These are phyloP conservation scores for Eumaeus atala DNA, from an alignment of 1,140 invertebrate genomes.

Conservation along the genomic window DNA sequence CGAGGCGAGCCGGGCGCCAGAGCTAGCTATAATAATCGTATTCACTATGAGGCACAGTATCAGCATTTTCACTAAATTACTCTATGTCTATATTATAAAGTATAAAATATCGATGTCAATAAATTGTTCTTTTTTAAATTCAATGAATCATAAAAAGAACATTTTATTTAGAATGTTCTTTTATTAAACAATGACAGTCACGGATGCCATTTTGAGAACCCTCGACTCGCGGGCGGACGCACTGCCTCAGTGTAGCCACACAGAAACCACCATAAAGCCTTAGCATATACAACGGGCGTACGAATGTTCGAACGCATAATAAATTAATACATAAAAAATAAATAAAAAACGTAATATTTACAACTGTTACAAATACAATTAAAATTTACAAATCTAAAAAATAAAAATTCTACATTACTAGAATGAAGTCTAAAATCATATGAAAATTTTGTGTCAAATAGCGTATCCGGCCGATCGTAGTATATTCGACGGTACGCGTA, in stretches of 20 bases:
- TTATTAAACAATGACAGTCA: not conserved
- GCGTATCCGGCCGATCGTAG: too few relatives aligned
- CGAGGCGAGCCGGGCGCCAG: not conserved
- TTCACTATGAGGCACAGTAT: conserved; percentile 9
- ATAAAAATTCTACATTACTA: too few relatives aligned
- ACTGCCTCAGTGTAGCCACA: not conserved
- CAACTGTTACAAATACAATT: not conserved
- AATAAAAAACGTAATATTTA: conserved; percentile 10
- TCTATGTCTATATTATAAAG: conserved; percentile 6
- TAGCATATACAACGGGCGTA: too few relatives aligned
- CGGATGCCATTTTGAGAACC: not conserved
- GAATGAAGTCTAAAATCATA: too few relatives aligned
- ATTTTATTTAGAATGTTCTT: not conserved
- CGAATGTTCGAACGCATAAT: too few relatives aligned
- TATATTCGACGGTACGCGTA: too few relatives aligned
- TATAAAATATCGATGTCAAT: conserved; percentile 8
- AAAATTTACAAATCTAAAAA: too few relatives aligned
- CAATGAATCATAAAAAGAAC: too few relatives aligned
- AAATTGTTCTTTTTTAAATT: not conserved
- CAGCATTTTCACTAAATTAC: conserved; percentile 9
- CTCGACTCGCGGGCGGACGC: not conserved
- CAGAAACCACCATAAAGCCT: too few relatives aligned
- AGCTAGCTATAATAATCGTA: not conserved
- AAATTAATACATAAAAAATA: conserved; percentile 10
- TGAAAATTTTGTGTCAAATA: too few relatives aligned